Conservation (phyloP, 2,797 vertebrate species). For the Aldrovandia affinis region DNA sequence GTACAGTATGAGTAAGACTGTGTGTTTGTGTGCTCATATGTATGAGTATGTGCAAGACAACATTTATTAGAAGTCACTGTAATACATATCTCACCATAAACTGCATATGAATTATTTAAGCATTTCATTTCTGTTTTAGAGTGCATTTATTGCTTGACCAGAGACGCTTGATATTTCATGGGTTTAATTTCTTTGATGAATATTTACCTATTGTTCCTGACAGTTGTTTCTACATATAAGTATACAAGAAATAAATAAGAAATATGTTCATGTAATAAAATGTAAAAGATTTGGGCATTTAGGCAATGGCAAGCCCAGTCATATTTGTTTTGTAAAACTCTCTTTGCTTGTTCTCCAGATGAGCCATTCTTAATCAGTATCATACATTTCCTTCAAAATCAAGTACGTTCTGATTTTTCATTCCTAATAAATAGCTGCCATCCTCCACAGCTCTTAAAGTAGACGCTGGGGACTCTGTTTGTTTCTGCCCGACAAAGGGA, state of each 20-base stretch:
- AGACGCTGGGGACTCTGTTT: not conserved
- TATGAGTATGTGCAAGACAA: not conserved
- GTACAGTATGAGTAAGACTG: no score
- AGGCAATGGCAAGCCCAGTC: not conserved
- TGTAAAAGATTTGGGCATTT: not conserved
- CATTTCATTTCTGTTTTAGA: constrained; percentile 14
- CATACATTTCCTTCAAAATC: not conserved
- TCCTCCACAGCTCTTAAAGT: not conserved
- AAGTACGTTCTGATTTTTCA: not conserved
- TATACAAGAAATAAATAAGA: not conserved
- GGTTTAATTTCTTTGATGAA: constrained; percentile 21
- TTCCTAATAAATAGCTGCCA: not conserved
- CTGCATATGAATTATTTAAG: constrained; percentile 20
- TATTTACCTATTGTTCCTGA: constrained; percentile 8
- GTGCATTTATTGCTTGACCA: constrained; percentile 26
- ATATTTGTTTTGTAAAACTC: not conserved
- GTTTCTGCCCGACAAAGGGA: not conserved
- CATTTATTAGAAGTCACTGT: constrained; percentile 25
- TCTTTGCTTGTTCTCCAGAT: not conserved
- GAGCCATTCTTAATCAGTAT: not conserved
- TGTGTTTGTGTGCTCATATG: no score
- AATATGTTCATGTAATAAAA: not conserved
- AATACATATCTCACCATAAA: constrained; percentile 34
- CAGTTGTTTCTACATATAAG: constrained; percentile 17
- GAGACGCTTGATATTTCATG: constrained; percentile 20